A percentile compares a stretch with the other conserved stretches of the same genome.
Conservation (phyloP, 1,140 invertebrate species). For the Drosophila guanche region DNA sequence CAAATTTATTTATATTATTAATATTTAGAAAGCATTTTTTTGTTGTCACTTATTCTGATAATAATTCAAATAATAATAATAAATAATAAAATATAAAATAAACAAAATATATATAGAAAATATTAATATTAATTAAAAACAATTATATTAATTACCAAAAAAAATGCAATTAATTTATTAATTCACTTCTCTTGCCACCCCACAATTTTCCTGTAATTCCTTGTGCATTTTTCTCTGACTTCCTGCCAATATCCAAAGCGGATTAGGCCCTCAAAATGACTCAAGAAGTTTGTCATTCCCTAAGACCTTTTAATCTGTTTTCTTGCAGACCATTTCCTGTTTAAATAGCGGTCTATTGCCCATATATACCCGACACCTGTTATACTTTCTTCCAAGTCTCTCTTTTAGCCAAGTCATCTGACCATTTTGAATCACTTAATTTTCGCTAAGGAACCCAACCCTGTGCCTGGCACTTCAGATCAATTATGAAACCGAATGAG, state of each 20-base stretch:
- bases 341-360: not conserved
- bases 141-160: not conserved
- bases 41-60: no score
- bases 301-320: constrained; percentile 5
- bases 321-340: constrained; percentile 1
- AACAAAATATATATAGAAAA: no score
- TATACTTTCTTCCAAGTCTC: constrained; percentile 26
- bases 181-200: no score
- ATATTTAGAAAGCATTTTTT: no score
- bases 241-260: no score
- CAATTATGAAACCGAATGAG: constrained; percentile 53
- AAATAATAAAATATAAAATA: no score
- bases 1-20: no score
- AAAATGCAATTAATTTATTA: not conserved
- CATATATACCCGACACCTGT: constrained; percentile 49
- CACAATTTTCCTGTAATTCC: no score
- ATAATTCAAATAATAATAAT: no score
- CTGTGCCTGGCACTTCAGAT: constrained; percentile 47
- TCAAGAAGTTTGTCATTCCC: constrained; percentile 1
- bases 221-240: no score
- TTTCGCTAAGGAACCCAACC: constrained; percentile 20
- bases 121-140: not conserved
- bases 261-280: no score
- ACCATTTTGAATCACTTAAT: constrained; percentile 69
- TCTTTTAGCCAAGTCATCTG: constrained; percentile 46